These are phyloP conservation scores for Tyria jacobaeae DNA, from an alignment of 2,888 invertebrate genomes.

Conservation along the genomic window DNA sequence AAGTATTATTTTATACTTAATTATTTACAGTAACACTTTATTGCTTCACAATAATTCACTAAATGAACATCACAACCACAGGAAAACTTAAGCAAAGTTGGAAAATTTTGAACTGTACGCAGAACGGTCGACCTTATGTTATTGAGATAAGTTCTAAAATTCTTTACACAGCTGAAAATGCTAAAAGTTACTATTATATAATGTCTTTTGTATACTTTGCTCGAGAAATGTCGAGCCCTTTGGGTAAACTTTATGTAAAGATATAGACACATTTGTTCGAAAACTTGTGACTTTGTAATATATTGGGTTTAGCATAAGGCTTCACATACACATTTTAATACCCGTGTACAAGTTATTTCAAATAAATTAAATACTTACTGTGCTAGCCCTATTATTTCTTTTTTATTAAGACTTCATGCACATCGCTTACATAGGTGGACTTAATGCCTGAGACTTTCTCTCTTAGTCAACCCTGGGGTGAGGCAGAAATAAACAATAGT, in stretches of 20 bases:
- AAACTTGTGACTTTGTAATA: constrained; percentile 5
- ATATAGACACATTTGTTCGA: constrained; percentile 10
- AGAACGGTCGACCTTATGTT: constrained; percentile 26
- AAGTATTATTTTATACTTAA: constrained; percentile 12
- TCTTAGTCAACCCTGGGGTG: too few relatives aligned
- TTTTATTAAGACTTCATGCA: too few relatives aligned
- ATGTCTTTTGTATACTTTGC: constrained; percentile 18
- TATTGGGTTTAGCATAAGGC: background rate
- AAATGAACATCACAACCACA: constrained; percentile 64
- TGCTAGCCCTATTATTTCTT: too few relatives aligned
- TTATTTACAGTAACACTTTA: constrained; percentile 44
- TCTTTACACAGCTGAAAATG: constrained; percentile 17
- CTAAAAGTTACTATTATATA: background rate
- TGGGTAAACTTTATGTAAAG: constrained; percentile 21
- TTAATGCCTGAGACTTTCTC: too few relatives aligned
- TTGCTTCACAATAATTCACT: constrained; percentile 41
- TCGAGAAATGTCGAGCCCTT: constrained; percentile 14
- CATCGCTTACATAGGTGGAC: too few relatives aligned
- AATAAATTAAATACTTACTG: background rate
- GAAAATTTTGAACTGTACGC: constrained; percentile 29
- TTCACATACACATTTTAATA: background rate
- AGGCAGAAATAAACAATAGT: too few relatives aligned
- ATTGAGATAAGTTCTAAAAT: constrained; percentile 3
- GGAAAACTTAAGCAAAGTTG: constrained; percentile 45
- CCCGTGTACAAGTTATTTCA: background rate